Conservation (phyloP, 2,113 vertebrate genomes). For the Neolamprologus ventralis region DNA sequence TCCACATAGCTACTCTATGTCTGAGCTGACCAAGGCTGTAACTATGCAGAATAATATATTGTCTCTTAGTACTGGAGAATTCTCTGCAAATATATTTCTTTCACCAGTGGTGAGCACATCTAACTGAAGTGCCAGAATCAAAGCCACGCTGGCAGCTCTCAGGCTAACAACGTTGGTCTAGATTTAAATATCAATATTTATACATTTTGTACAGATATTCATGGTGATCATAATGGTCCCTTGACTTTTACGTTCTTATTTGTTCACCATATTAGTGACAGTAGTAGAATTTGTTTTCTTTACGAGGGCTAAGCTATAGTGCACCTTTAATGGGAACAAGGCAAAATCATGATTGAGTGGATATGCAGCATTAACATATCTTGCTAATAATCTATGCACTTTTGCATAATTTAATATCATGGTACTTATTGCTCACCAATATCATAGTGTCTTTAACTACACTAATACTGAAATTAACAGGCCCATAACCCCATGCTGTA, state of each 20-base stretch:
- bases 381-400: neutral
- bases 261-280: neutral
- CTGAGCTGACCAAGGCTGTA: neutral
- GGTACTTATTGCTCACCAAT: neutral
- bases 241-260: neutral
- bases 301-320: neutral
- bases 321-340: neutral
- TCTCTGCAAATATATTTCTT: neutral
- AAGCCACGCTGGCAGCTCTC: neutral
- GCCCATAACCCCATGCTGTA: neutral
- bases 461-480: neutral
- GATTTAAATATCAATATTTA: neutral
- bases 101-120: neutral
- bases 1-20: neutral
- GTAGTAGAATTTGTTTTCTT: neutral
- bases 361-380: neutral
- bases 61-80: neutral
- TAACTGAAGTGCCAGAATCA: neutral
- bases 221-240: neutral
- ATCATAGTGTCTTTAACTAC: neutral
- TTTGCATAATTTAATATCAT: neutral
- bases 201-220: neutral
- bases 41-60: neutral
- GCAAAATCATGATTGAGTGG: neutral
- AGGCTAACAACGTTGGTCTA: neutral